A percentile compares a stretch with the other conserved stretches of the same genome.
Evolutionary conservation across 1,140 invertebrate genomes (phyloP).

Genomic region (Holcopasites calliopsidis): DNA sequence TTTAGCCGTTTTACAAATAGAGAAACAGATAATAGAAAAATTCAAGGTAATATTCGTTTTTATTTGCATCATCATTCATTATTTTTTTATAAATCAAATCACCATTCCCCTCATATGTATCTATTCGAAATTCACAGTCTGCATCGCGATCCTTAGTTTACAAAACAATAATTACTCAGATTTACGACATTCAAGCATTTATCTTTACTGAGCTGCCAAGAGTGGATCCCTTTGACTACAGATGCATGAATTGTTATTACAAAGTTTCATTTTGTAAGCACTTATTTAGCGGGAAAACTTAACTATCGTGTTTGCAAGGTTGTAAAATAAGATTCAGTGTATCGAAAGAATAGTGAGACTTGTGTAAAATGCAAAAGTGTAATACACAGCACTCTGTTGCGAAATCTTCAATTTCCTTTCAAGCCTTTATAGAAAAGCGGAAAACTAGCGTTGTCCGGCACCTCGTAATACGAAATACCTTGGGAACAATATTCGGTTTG

Average conservation of each 20-base stretch:
- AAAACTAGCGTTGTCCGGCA: conserved; percentile 50
- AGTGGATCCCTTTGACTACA: conserved; percentile 2
- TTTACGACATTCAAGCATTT: conserved; percentile 25
- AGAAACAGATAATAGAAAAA: conserved; percentile 53
- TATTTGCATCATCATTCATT: conserved; percentile 38
- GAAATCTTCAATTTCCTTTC: conserved; percentile 43
- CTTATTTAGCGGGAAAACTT: conserved; percentile 6
- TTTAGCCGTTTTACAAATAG: not conserved
- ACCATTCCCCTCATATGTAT: conserved; percentile 35
- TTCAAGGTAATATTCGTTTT: conserved; percentile 40
- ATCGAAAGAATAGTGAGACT: conserved; percentile 49
- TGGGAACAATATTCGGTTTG: conserved; percentile 30
- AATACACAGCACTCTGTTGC: conserved; percentile 47
- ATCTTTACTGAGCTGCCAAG: conserved; percentile 5
- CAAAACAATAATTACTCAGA: conserved; percentile 34
- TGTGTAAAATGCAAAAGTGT: conserved; percentile 41
- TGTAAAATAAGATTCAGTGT: conserved; percentile 42
- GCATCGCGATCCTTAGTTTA: conserved; percentile 39
- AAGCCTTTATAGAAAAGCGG: conserved; percentile 49
- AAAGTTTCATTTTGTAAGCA: too few species aligned
- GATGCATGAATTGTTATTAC: conserved; percentile 23
- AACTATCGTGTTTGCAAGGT: conserved; percentile 11
- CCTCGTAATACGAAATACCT: conserved; percentile 56
- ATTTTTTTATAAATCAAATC: conserved; percentile 53
- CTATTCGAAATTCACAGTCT: conserved; percentile 30